A percentile compares a stretch with the other conserved stretches of the same genome.
These are phyloP conservation scores for Xenopus borealis DNA, from an alignment of 2,113 vertebrate species.

Conservation along the genomic window DNA sequence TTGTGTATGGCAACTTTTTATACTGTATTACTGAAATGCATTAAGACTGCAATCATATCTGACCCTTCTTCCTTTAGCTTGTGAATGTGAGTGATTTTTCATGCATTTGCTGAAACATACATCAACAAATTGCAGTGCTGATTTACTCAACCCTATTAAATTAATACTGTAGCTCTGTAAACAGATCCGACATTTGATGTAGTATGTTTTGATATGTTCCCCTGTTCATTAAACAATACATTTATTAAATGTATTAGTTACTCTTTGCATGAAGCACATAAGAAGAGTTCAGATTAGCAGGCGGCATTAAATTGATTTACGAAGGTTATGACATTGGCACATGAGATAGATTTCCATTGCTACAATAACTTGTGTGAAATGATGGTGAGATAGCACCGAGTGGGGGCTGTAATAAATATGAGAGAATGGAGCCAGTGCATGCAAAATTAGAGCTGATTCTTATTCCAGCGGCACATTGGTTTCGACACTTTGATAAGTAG, in stretches of 20 bases:
- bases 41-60: no score
- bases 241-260: neutral
- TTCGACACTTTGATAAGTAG: no score
- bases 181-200: neutral
- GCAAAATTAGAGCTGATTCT: neutral
- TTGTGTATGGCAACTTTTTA: no score
- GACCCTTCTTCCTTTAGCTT: no score
- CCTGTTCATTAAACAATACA: slow-evolving; percentile 6
- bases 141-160: neutral
- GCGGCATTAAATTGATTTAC: slow-evolving; percentile 5
- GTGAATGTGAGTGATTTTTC: no score
- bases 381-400: neutral
- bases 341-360: neutral
- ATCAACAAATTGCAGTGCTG: no score
- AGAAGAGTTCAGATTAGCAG: neutral
- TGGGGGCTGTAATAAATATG: no score
- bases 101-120: no score
- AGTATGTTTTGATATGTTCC: neutral
- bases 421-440: no score
- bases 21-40: no score
- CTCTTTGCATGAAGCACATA: neutral
- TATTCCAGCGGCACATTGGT: neutral
- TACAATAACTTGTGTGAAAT: slow-evolving; percentile 1
- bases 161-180: neutral
- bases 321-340: slow-evolving; percentile 10